These are phyloP conservation scores for Crossocerus cetratus DNA, from an alignment of 2,888 invertebrate genomes.

Conservation along the genomic window DNA sequence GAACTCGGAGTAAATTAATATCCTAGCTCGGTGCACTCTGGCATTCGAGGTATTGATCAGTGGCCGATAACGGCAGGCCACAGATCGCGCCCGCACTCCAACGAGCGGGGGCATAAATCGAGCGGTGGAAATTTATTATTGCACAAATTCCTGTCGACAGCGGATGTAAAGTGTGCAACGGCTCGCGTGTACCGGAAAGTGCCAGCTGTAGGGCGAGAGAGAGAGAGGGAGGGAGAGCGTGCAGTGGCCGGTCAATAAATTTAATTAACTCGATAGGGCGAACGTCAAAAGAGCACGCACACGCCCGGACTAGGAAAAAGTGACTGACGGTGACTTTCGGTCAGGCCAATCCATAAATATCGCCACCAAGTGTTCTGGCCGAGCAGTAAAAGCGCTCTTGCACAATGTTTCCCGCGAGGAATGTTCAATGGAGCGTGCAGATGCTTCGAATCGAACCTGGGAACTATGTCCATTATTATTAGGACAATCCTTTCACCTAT, in stretches of 20 bases:
- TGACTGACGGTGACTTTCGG: conserved; percentile 35
- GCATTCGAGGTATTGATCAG: too few relatives aligned
- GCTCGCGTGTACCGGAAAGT: conserved; percentile 26
- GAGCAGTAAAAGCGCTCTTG: conserved; percentile 41
- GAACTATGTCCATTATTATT: background rate
- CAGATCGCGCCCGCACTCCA: too few relatives aligned
- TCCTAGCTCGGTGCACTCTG: too few relatives aligned
- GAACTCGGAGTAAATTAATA: too few relatives aligned
- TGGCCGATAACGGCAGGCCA: too few relatives aligned
- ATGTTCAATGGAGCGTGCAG: conserved; percentile 67
- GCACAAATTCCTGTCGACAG: conserved; percentile 16
- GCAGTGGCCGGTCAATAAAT: conserved; percentile 39
- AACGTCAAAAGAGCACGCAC: conserved; percentile 18
- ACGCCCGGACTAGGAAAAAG: conserved; percentile 2
- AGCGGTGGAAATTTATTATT: conserved; percentile 44
- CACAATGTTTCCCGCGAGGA: conserved; percentile 64
- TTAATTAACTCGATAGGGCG: conserved; percentile 51
- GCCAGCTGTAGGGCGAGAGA: background rate
- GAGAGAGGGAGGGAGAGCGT: too few relatives aligned
- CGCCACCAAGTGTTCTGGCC: conserved; percentile 41
- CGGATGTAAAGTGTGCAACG: conserved; percentile 6
- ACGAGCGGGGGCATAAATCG: conserved; percentile 33
- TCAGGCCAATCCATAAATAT: conserved; percentile 59
- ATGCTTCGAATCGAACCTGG: conserved; percentile 49
- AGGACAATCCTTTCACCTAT: background rate